A percentile compares a stretch with the other conserved stretches of the same genome.
These are phyloP conservation scores for Allacma fusca DNA, from an alignment of 2,888 invertebrate genomes.

Conservation along the genomic window DNA sequence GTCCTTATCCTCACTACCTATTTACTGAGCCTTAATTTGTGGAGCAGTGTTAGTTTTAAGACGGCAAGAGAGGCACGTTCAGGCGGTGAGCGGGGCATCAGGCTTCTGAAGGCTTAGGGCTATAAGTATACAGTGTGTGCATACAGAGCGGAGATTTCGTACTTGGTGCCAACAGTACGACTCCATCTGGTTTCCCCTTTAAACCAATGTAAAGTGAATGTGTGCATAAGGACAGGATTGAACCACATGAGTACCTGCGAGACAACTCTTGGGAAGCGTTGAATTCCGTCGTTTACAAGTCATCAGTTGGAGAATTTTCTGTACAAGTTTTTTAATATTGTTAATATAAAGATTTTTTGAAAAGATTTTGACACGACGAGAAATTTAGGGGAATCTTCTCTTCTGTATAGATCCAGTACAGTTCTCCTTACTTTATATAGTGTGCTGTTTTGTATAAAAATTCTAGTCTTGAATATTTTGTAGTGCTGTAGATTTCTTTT, in stretches of 20 bases:
- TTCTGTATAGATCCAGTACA: no score
- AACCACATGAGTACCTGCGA: conserved; percentile 20
- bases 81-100: no score
- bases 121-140: not conserved
- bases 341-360: not conserved
- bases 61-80: no score
- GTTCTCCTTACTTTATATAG: no score
- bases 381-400: not conserved
- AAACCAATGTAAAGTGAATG: not conserved
- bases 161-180: not conserved
- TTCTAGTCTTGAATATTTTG: not conserved
- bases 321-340: conserved; percentile 20
- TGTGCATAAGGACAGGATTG: conserved; percentile 10
- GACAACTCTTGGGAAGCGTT: conserved; percentile 13
- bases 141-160: not conserved
- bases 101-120: not conserved
- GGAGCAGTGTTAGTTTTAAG: no score
- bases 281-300: conserved; percentile 15
- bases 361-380: not conserved
- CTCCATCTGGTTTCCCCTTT: conserved; percentile 8
- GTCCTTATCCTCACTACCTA: no score
- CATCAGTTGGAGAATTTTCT: conserved; percentile 4
- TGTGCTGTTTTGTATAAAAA: no score
- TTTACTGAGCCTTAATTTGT: no score
- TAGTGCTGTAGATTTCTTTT: not conserved